phyloP scores from a whole-genome alignment of 2,113 vertebrate genomes.

The Syngnathus scovelli region DNA sequence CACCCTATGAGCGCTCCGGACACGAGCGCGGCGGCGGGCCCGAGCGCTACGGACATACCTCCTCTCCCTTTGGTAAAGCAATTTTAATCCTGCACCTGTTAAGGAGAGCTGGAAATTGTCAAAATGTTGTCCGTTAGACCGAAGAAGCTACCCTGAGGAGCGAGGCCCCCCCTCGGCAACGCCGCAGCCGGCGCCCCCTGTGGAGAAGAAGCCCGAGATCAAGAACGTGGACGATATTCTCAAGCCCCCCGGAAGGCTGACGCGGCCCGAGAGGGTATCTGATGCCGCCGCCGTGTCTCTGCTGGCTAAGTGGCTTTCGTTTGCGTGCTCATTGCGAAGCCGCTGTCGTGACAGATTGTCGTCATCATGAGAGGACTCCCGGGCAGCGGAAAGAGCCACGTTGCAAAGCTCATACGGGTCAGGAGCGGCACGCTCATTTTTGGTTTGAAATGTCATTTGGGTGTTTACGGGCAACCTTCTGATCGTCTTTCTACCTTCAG shows the following conservation, averaged over 20 bases:
- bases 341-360: constrained; percentile 82
- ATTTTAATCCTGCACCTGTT: too few species aligned
- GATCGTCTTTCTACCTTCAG: constrained; percentile 56
- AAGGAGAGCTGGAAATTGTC: too few species aligned
- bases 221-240: constrained; percentile 97
- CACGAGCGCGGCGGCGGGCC: constrained; percentile 73
- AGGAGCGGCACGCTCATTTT: constrained; percentile 43
- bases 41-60: constrained; percentile 82
- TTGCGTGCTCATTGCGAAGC: neutral
- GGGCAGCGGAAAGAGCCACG: constrained; percentile 97
- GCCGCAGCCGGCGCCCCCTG: constrained; percentile 71
- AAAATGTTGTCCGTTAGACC: constrained; percentile 71
- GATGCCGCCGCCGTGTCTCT: neutral
- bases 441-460: neutral
- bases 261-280: constrained; percentile 87
- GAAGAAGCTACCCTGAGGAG: constrained; percentile 87
- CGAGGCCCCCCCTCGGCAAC: constrained; percentile 75
- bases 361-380: constrained; percentile 97
- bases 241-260: constrained; percentile 86
- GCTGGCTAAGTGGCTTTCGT: neutral
- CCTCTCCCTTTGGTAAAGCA: constrained; percentile 76
- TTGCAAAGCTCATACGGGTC: constrained; percentile 95
- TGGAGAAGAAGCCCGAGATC: constrained; percentile 93
- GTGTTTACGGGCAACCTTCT: neutral
- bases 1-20: constrained; percentile 74